Base-by-base conservation (phyloP, 2,797 vertebrate species). In the Phrynocephalus vlangalii region DNA sequence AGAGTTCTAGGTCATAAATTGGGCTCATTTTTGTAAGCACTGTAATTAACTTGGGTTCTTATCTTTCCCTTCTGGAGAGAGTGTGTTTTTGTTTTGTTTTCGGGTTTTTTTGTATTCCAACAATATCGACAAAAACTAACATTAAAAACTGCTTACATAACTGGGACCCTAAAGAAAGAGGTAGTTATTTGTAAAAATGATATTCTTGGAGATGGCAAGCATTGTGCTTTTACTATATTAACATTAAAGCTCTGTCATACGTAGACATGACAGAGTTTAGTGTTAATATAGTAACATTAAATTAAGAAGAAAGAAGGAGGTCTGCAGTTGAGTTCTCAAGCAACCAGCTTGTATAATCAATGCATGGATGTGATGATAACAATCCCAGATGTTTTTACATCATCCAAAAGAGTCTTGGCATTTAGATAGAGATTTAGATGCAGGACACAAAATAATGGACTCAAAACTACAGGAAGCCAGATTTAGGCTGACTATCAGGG, bases 11-110 rank as follows among this genome's bases (percentile, higher is more conserved):
- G 38, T 92, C 71, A 38, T 80, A 89, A 88, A 56, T 79, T 81
- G 76, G 85, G 4, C 60, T 33, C 6, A 8, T 50, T 80, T 89
- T 90, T 87, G 7, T 13, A 50, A 90, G 88, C 76, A 22, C n/a
- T 26, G 0, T 72, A 60, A 88, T 92, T 93, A 92, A 91, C 81
- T 90, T 89, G 86, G n/a, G 70, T 52, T 92, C 70, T 88, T 88
- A 87, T 80, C 72, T 56, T 30, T 83, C 67, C 82, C 71, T 90
- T 84, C 5, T 30, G 66, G 67, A 73, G 87, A 87, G 38, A 44
- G 38, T 44, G 38, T 44, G 38, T 44, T 44, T 44, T 44, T 44
- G 38, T 44, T 44, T 44, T 44, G 38, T 44, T 44, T 44, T 44
- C 3, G 38, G 88, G 52, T 56, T 24, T 30, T 20, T 84, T 93